These are phyloP conservation scores for Capitulum mitella DNA, from an alignment of 2,888 invertebrate species.

Conservation along the genomic window DNA sequence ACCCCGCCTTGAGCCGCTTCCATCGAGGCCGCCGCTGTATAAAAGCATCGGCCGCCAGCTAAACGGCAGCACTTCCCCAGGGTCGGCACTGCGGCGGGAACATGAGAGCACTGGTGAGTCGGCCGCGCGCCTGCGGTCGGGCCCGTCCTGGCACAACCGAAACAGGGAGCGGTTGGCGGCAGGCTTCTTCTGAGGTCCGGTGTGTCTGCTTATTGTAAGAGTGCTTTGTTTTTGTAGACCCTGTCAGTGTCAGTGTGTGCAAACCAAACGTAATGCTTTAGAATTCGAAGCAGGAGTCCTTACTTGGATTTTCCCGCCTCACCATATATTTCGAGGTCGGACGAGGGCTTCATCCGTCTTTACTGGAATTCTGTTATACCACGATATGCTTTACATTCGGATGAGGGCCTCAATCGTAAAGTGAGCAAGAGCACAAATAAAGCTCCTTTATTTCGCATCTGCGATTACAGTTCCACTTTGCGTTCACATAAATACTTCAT, in stretches of 20 bases:
- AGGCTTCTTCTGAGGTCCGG: neutral
- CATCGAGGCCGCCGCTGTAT: neutral
- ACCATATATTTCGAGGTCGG: no score
- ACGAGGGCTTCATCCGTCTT: no score
- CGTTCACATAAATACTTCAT: no score
- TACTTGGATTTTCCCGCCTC: no score
- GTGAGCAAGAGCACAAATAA: no score
- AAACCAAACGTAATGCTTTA: neutral
- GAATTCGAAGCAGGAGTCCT: no score
- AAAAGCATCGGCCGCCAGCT: neutral
- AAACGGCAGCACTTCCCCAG: neutral
- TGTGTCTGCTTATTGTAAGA: neutral
- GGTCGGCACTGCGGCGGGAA: neutral
- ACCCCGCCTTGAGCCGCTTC: neutral
- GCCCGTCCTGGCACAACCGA: no score
- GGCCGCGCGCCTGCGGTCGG: neutral
- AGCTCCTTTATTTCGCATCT: no score
- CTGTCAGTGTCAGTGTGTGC: neutral
- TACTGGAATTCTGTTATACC: no score
- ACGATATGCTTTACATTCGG: no score
- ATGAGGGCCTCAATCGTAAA: no score
- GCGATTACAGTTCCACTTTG: no score
- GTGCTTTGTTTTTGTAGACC: neutral
- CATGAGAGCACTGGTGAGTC: slow-evolving; percentile 8
- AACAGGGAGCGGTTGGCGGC: neutral